Percentiles rank a stretch among this genome's conserved stretches.
These are phyloP conservation scores for Parascotia fuliginaria DNA, from an alignment of 2,888 invertebrate species.

Conservation along the genomic window DNA sequence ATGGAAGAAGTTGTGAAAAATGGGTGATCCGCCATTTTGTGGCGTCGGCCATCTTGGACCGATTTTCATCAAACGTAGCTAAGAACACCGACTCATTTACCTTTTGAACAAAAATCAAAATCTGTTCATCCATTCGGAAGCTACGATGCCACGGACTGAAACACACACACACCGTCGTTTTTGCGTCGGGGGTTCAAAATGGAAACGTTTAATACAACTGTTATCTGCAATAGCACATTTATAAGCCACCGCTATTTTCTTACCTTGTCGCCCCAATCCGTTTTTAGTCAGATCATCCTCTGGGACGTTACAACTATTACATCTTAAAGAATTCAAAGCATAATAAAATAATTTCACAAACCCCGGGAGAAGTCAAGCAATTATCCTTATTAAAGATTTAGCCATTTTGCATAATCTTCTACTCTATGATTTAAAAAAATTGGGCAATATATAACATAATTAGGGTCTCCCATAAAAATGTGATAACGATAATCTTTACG, in stretches of 20 bases:
- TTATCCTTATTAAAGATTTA: slow-evolving; percentile 39
- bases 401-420: slow-evolving; percentile 41
- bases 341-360: slow-evolving; percentile 30
- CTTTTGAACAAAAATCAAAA: too few species aligned
- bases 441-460: slow-evolving; percentile 38
- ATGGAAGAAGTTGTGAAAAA: too few species aligned
- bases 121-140: too few species aligned
- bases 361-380: slow-evolving; percentile 19
- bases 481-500: slow-evolving; percentile 32
- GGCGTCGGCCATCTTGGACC: too few species aligned
- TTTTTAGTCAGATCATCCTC: too few species aligned
- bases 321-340: slow-evolving; percentile 8
- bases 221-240: background rate
- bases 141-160: too few species aligned
- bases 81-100: too few species aligned
- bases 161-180: too few species aligned
- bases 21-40: too few species aligned
- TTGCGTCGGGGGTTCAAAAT: too few species aligned
- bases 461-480: slow-evolving; percentile 28
- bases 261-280: background rate
- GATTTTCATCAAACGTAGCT: too few species aligned
- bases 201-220: too few species aligned
- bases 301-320: background rate
- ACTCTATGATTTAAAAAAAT: slow-evolving; percentile 35
- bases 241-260: background rate